A percentile compares a stretch with the other conserved stretches of the same genome.
Conservation (phyloP, 2,113 vertebrate genomes). For the Eurypyga helias region DNA sequence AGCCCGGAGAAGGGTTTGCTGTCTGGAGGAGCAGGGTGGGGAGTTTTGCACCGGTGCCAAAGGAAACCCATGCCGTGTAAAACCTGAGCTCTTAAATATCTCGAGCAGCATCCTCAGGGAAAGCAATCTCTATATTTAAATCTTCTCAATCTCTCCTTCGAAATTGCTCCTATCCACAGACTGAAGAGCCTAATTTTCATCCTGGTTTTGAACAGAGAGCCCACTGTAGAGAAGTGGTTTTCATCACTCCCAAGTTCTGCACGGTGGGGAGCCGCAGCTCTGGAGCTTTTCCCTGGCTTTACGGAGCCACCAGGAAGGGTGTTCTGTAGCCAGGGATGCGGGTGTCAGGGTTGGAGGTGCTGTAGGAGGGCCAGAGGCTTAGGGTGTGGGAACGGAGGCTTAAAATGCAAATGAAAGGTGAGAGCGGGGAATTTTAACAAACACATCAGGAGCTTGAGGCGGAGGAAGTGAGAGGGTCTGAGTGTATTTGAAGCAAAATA, state of each 20-base stretch:
- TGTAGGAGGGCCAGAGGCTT: neutral
- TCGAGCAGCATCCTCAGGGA: slow-evolving; percentile 27
- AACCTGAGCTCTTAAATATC: slow-evolving; percentile 46
- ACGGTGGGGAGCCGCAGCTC: neutral
- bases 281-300: neutral
- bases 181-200: slow-evolving; percentile 30
- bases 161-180: neutral
- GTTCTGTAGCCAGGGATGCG: neutral
- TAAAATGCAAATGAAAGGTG: neutral
- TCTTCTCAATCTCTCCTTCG: slow-evolving; percentile 17
- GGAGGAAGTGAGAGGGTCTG: neutral
- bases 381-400: neutral
- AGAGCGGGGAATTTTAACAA: neutral
- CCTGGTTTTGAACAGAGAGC: neutral
- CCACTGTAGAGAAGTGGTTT: neutral
- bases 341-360: neutral
- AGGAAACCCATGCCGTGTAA: neutral
- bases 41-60: neutral
- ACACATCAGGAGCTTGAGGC: neutral
- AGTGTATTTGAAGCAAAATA: neutral
- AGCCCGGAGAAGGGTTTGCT: neutral
- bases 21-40: neutral
- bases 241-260: neutral
- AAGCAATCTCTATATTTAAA: slow-evolving; percentile 42
- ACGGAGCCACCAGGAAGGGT: fast-evolving